These are phyloP conservation scores for Altica lythri DNA, from an alignment of 2,888 invertebrate species.

Conservation along the genomic window DNA sequence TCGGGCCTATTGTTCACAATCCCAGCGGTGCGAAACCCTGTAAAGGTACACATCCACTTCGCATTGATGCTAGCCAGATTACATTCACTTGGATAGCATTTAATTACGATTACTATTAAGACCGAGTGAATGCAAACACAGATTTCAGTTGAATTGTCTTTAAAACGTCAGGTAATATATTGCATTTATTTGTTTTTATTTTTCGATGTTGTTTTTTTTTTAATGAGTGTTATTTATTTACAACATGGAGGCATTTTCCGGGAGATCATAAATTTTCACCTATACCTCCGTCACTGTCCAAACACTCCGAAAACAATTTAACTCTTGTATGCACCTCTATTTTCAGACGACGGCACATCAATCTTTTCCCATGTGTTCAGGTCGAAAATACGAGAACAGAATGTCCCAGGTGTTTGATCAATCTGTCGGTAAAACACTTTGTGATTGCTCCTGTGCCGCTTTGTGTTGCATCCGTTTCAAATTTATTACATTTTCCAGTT, in stretches of 20 bases:
- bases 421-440: slow-evolving; percentile 47
- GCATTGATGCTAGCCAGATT: neutral
- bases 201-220: too few relatives aligned
- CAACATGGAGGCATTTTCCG: neutral
- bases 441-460: slow-evolving; percentile 45
- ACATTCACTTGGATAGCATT: slow-evolving; percentile 10
- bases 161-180: neutral
- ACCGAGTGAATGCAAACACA: neutral
- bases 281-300: slow-evolving; percentile 3
- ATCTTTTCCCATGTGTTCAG: slow-evolving; percentile 47
- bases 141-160: neutral
- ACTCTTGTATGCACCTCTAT: slow-evolving; percentile 43
- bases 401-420: slow-evolving; percentile 51
- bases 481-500: slow-evolving; percentile 34
- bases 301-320: slow-evolving; percentile 38
- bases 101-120: slow-evolving; percentile 3
- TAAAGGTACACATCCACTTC: neutral
- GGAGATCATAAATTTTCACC: neutral
- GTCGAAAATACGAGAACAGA: slow-evolving; percentile 42
- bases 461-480: slow-evolving; percentile 40
- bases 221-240: too few relatives aligned
- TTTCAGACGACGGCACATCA: slow-evolving; percentile 45
- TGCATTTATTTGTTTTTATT: too few relatives aligned
- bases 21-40: slow-evolving; percentile 3
- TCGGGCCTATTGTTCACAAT: slow-evolving; percentile 2